These are phyloP conservation scores for Mactra quadrangularis DNA, from an alignment of 1,140 invertebrate species.

Conservation along the genomic window DNA sequence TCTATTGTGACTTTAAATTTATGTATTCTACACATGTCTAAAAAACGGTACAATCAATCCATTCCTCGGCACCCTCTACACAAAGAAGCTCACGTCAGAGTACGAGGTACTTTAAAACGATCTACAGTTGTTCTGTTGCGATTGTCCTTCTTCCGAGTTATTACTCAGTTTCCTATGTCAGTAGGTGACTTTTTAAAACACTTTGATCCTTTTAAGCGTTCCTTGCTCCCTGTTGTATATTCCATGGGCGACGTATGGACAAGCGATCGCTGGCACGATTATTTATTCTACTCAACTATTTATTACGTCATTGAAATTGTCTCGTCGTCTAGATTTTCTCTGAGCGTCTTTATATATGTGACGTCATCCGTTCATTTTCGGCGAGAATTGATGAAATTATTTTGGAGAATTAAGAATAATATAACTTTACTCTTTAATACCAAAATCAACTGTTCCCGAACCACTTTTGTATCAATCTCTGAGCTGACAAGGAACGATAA, in stretches of 20 bases:
- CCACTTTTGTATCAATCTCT: no score
- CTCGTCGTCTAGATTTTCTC: conserved; percentile 73
- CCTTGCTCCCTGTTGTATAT: conserved; percentile 44
- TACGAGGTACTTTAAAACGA: conserved; percentile 21
- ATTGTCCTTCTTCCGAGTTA: conserved; percentile 77
- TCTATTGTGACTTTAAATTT: conserved; percentile 71
- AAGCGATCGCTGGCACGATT: conserved; percentile 68
- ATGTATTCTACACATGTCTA: conserved; percentile 69
- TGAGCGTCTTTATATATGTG: conserved; percentile 76
- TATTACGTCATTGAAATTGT: conserved; percentile 70
- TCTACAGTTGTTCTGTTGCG: conserved; percentile 69
- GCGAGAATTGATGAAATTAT: conserved; percentile 38
- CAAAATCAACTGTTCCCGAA: no score
- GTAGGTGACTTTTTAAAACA: conserved; percentile 69
- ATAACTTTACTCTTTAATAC: no score
- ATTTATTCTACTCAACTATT: conserved; percentile 67
- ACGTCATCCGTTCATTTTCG: conserved; percentile 73
- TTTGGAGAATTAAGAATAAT: no score
- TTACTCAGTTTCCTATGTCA: conserved; percentile 74
- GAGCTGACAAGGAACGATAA: no score
- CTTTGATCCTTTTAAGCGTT: conserved; percentile 45
- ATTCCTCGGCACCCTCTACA: no score
- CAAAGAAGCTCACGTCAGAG: conserved; percentile 19
- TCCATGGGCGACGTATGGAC: conserved; percentile 52
- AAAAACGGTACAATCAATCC: no score